These are phyloP conservation scores for Leptinotarsa texana DNA, from an alignment of 1,140 invertebrate species.

Conservation along the genomic window DNA sequence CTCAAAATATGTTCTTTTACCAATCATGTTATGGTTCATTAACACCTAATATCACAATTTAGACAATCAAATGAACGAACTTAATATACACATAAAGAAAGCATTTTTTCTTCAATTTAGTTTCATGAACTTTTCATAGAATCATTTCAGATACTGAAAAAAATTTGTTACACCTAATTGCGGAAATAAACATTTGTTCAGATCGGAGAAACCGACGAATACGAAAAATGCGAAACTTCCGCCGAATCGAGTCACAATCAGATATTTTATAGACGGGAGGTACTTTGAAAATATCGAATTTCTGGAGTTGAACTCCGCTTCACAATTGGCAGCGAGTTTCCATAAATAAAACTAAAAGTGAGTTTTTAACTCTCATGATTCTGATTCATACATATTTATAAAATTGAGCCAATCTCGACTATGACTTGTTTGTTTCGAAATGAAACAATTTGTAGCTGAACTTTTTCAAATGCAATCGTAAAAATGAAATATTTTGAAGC, in stretches of 20 bases:
- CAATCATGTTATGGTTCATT: too few relatives aligned
- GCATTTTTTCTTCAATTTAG: too few relatives aligned
- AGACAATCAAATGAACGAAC: too few relatives aligned
- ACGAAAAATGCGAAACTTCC: background rate
- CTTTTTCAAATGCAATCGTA: conserved; percentile 25
- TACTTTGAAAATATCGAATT: conserved; percentile 9
- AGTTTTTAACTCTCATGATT: conserved; percentile 25
- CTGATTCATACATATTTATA: conserved; percentile 29
- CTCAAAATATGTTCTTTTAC: too few relatives aligned
- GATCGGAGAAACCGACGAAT: too few relatives aligned
- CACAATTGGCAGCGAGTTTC: conserved; percentile 11
- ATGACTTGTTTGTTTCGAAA: conserved; percentile 20
- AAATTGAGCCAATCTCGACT: conserved; percentile 23
- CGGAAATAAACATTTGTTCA: too few relatives aligned
- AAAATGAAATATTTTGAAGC: conserved; percentile 25
- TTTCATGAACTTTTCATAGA: too few relatives aligned
- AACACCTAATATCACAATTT: too few relatives aligned
- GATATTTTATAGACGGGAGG: background rate
- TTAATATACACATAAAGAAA: too few relatives aligned
- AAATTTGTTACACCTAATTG: too few relatives aligned
- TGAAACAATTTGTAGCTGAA: conserved; percentile 28
- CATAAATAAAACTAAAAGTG: conserved; percentile 22
- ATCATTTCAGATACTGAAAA: too few relatives aligned
- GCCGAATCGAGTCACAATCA: background rate
- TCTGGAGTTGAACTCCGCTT: background rate